These are phyloP conservation scores for Plutella xylostella DNA, from an alignment of 2,888 invertebrate genomes.

Conservation along the genomic window DNA sequence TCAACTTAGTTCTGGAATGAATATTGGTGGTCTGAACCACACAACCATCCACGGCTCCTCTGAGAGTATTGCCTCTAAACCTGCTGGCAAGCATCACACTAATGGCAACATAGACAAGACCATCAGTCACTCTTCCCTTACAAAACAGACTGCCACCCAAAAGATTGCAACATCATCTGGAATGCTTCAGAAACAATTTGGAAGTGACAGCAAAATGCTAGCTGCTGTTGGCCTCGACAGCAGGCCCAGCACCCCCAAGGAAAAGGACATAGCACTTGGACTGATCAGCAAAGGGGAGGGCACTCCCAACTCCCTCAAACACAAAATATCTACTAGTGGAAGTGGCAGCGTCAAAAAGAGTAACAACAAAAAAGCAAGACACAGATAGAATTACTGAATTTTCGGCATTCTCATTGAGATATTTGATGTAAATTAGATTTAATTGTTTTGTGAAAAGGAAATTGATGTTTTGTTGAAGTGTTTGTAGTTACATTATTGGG, in stretches of 20 bases:
- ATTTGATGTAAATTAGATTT: too few species aligned
- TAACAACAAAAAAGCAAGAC: constrained; percentile 84
- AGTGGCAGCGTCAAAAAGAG: constrained; percentile 74
- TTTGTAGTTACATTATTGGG: too few species aligned
- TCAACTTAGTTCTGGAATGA: constrained; percentile 65
- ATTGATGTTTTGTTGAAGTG: too few species aligned
- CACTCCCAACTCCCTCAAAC: constrained; percentile 60
- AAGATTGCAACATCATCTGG: constrained; percentile 51
- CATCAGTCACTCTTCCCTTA: constrained; percentile 38
- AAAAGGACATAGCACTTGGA: constrained; percentile 44
- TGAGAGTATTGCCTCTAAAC: constrained; percentile 60
- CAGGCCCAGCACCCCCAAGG: constrained; percentile 60
- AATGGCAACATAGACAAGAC: constrained; percentile 56
- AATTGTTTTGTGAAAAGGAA: too few species aligned
- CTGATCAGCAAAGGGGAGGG: constrained; percentile 45
- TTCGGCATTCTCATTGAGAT: too few species aligned
- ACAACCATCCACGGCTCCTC: constrained; percentile 63
- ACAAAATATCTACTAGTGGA: constrained; percentile 56
- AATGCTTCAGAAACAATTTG: constrained; percentile 52
- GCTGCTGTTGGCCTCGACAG: constrained; percentile 52
- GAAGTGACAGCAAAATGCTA: constrained; percentile 52
- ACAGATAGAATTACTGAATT: too few species aligned
- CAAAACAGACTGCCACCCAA: constrained; percentile 50
- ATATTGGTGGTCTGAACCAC: constrained; percentile 54
- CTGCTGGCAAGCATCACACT: constrained; percentile 62